Conservation (phyloP, 2,888 invertebrate genomes). For the Phymatocera aterrima region DNA sequence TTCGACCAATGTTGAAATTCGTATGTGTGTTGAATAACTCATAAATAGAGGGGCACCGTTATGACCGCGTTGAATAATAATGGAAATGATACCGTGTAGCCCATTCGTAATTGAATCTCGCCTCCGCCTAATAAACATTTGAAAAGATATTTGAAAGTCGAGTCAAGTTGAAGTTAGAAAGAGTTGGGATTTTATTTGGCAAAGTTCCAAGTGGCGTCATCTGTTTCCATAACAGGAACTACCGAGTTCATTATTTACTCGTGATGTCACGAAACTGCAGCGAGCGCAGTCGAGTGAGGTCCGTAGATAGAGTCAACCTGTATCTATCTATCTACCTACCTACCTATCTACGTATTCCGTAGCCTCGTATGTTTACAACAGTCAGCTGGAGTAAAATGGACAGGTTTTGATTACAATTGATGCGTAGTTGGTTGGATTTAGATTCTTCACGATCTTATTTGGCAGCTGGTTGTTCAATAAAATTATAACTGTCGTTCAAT, state of each 20-base stretch:
- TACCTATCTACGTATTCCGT: conserved; percentile 42
- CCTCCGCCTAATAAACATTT: background rate
- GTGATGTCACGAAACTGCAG: conserved; percentile 28
- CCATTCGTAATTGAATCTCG: background rate
- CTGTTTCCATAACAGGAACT: background rate
- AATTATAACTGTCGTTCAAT: background rate
- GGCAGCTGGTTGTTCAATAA: background rate
- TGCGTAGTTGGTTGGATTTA: conserved; percentile 36
- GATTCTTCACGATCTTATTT: background rate
- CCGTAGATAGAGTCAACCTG: too few species aligned
- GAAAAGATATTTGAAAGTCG: background rate
- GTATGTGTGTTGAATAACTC: background rate
- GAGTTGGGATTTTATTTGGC: background rate
- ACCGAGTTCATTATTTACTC: conserved; percentile 22
- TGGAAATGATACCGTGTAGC: background rate
- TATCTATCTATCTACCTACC: background rate
- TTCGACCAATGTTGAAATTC: too few species aligned
- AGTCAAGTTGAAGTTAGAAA: background rate
- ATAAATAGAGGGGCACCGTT: background rate
- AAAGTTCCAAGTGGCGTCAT: conserved; percentile 29
- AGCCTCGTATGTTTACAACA: conserved; percentile 53
- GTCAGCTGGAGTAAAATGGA: conserved; percentile 55
- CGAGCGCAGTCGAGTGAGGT: background rate
- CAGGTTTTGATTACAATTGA: conserved; percentile 44
- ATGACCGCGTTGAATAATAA: background rate